Base-by-base conservation (phyloP, 2,113 vertebrate genomes). In the Rhinolophus sinicus region DNA sequence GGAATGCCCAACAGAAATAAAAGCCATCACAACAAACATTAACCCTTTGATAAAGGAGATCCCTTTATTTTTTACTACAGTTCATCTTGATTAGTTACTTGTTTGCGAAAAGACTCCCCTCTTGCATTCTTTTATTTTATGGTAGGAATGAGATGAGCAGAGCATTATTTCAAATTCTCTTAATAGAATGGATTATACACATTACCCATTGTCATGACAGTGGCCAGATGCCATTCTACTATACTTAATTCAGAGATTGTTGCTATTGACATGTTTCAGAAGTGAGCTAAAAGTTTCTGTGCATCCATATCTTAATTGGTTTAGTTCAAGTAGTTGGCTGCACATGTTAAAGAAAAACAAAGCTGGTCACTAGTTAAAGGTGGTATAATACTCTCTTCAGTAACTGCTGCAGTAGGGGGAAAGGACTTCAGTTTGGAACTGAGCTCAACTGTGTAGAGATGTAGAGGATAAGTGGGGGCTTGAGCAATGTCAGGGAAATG, bases 41-140 rank as follows among this genome's bases (percentile, higher is more conserved):
- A 90, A 77, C 38, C 10, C 9, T 90, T 54, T 62, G 47, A 50
- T 47, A 83, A 69, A 18, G 8, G 24, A 70, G 24, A 94, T 83
- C 38, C 35, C 82, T 70, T 84, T 64, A 21, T 62, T 69, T 70
- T 82, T 94, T 8, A 88, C 76, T 54, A 4, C 13, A 65, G 22
- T 22, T 78, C 38, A n/a, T 78, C 33, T 56, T 56, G 35, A 84
- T 64, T 70, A 5, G 33, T 80, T 87, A 24, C 18, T 44, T 77
- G 52, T 38, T 96, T 93, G 38, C 8, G 70, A 62, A 92, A 88
- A 77, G 18, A 94, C 52, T 60, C n/a, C 65, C 16, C 16, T 58
- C 33, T 96, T 58, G 50, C 22, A 78, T 64, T 82, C 35, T 88
- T 95, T 35, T 40, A 93, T 87, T 87, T 94, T 54, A 87, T 14